Evolutionary conservation across 2,797 vertebrate genomes (phyloP).

Genomic region (Brachyrhaphis roseni): DNA sequence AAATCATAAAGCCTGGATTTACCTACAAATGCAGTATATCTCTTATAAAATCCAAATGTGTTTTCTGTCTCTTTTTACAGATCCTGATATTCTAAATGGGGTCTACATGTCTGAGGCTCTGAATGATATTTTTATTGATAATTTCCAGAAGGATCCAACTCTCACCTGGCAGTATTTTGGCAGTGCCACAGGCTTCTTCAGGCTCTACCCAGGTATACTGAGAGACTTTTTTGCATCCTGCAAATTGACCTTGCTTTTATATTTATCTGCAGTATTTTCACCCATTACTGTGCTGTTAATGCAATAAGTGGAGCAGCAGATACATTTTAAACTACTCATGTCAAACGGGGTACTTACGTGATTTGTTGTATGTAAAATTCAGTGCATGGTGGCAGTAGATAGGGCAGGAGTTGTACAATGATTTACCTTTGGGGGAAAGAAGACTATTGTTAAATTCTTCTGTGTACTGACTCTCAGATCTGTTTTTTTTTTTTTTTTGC

Average conservation of each 20-base stretch:
- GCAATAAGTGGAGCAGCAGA: not conserved
- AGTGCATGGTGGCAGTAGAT: not conserved
- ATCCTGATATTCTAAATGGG: slow-evolving; percentile 91
- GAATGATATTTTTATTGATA: slow-evolving; percentile 91
- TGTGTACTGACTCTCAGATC: slow-evolving; percentile 2
- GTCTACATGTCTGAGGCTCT: slow-evolving; percentile 95
- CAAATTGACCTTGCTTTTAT: not conserved
- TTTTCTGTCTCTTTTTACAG: slow-evolving; percentile 64
- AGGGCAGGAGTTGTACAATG: slow-evolving; percentile 14
- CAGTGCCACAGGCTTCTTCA: slow-evolving; percentile 93
- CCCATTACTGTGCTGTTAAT: not conserved
- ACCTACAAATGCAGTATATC: not conserved
- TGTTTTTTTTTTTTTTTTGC: slow-evolving; percentile 10
- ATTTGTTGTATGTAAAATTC: not conserved
- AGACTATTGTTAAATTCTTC: slow-evolving; percentile 14
- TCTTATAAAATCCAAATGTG: not conserved
- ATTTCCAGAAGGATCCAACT: slow-evolving; percentile 92
- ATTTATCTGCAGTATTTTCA: slow-evolving; percentile 3
- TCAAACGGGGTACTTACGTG: not conserved
- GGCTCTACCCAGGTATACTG: slow-evolving; percentile 92
- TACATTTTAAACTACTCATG: slow-evolving; percentile 9
- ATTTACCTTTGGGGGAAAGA: slow-evolving; percentile 32
- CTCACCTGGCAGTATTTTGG: slow-evolving; percentile 98
- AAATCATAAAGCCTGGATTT: not conserved
- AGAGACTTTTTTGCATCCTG: too few relatives aligned